These are phyloP conservation scores for Chaitophorus viminalis DNA, from an alignment of 2,888 invertebrate genomes.

Conservation along the genomic window DNA sequence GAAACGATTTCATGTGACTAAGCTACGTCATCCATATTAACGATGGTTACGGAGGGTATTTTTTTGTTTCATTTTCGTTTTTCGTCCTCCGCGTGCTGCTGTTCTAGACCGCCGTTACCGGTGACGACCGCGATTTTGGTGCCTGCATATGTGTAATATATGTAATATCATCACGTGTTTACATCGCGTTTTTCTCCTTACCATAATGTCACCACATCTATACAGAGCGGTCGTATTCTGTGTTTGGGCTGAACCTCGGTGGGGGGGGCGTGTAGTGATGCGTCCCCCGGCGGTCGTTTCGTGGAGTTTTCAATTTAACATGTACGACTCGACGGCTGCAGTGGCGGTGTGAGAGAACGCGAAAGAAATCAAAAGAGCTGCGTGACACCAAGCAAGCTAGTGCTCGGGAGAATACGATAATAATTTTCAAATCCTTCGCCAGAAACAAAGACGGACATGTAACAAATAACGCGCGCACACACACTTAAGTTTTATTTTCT, in stretches of 20 bases:
- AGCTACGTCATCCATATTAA: neutral
- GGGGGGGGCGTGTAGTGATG: neutral
- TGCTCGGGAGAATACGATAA: neutral
- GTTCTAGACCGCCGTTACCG: neutral
- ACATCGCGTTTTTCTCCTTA: neutral
- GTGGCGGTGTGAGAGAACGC: neutral
- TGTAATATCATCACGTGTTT: neutral
- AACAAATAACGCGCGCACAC: neutral
- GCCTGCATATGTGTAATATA: no score
- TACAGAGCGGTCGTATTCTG: neutral
- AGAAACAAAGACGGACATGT: neutral
- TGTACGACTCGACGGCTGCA: neutral
- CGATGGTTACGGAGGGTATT: neutral
- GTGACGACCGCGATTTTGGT: no score
- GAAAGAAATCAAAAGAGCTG: slow-evolving; percentile 29
- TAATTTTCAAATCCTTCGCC: neutral
- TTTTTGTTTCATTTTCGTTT: neutral
- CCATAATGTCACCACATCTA: neutral
- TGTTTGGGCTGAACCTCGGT: neutral
- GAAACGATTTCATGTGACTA: no score
- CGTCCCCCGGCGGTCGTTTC: slow-evolving; percentile 40
- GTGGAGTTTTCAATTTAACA: slow-evolving; percentile 42
- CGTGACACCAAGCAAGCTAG: neutral
- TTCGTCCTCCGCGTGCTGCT: neutral
- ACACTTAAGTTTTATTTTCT: neutral